Percentiles rank a stretch among this genome's conserved stretches.
Conservation (phyloP, 2,797 vertebrate genomes). For the Gobionotothen gibberifrons region DNA sequence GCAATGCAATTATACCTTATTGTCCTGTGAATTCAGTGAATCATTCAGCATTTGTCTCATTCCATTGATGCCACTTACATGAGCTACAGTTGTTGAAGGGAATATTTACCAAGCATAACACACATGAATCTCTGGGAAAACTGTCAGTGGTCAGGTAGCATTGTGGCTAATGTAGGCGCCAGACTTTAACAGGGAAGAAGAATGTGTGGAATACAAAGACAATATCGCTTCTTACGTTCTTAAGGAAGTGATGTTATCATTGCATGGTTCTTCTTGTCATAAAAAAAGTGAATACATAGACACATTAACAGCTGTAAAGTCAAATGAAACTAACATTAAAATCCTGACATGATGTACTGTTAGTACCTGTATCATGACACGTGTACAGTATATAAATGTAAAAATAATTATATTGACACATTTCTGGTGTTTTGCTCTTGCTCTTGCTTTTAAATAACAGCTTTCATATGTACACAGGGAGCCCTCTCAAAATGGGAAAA, state of each 20-base stretch:
- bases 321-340: conserved; percentile 35
- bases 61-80: conserved; percentile 27
- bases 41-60: conserved; percentile 18
- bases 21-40: conserved; percentile 3
- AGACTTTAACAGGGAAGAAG: neutral
- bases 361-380: conserved; percentile 63
- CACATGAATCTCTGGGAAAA: fast-evolving
- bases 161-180: neutral
- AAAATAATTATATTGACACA: conserved; percentile 19
- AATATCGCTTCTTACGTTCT: neutral
- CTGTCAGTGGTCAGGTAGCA: neutral
- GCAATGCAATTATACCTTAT: conserved; percentile 8
- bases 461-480: conserved; percentile 52
- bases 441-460: conserved; percentile 62
- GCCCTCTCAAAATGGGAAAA: conserved; percentile 14
- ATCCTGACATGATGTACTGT: conserved; percentile 36
- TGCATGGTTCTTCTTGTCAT: neutral
- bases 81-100: conserved; percentile 18
- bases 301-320: conserved; percentile 33
- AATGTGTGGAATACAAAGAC: neutral
- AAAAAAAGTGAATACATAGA: conserved; percentile 12
- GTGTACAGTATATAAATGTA: conserved; percentile 13
- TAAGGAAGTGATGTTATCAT: conserved; percentile 1
- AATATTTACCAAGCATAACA: neutral
- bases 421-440: neutral